Conservation (phyloP, 2,797 vertebrate species). For the Xyrichtys novacula region DNA sequence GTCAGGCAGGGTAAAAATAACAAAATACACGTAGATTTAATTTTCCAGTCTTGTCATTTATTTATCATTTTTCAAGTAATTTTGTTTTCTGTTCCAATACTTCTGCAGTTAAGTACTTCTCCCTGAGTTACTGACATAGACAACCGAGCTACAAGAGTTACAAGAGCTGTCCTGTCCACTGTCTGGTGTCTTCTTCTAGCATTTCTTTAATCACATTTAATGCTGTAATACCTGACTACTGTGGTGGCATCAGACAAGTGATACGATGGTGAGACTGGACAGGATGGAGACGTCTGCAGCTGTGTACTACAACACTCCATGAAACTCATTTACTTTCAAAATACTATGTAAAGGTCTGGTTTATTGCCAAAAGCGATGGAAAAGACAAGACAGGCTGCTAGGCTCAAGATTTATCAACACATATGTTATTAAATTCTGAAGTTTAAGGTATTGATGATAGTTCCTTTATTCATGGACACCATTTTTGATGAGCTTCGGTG, state of each 20-base stretch:
- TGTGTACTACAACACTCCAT: slow-evolving; percentile 31
- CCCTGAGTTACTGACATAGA: background rate
- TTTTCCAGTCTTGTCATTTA: background rate
- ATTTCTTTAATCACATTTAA: slow-evolving; percentile 82
- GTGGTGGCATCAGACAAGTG: slow-evolving; percentile 67
- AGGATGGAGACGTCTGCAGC: slow-evolving; percentile 44
- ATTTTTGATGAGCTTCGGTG: slow-evolving; percentile 73
- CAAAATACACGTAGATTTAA: background rate
- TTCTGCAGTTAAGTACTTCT: background rate
- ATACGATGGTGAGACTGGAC: slow-evolving; percentile 60
- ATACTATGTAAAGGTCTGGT: background rate
- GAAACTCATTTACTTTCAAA: slow-evolving; percentile 24
- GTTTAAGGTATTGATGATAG: slow-evolving; percentile 65
- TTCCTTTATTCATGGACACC: slow-evolving; percentile 67
- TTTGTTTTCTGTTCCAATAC: slow-evolving; percentile 5
- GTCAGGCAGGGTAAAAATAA: background rate
- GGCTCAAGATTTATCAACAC: slow-evolving; percentile 3
- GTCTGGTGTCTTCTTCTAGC: slow-evolving; percentile 52
- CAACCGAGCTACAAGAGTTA: slow-evolving; percentile 14
- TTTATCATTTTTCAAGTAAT: slow-evolving; percentile 1
- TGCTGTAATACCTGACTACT: slow-evolving; percentile 60
- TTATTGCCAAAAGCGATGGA: background rate
- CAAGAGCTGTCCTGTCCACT: slow-evolving; percentile 42
- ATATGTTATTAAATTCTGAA: slow-evolving; percentile 19
- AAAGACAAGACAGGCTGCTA: background rate